Evolutionary conservation across 2,113 vertebrate genomes (phyloP), one percentile per base, ranked within the genome.

Genomic region (Calyptommatus sinebrachiatus): DNA sequence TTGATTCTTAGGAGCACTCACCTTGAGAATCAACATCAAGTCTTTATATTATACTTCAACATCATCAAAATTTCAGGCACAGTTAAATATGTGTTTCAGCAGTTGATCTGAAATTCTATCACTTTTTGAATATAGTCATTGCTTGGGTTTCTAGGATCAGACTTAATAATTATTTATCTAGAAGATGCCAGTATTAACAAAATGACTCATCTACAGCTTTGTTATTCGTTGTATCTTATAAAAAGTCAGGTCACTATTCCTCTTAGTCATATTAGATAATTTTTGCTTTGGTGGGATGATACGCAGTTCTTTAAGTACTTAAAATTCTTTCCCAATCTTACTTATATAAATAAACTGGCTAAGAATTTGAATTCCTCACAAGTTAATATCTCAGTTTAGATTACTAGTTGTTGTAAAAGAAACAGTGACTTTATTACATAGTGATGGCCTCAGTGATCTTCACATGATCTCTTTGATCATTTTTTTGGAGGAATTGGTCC

Each of bases 391-490:
- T 71, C 21, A 5, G 7, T 62, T 45, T 22, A 8, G 4, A 5
- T 7, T 71, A 0, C 4, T 73, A 48, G 26, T 10, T 73, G 50
- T 50, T 14, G 72, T 24, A 26, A 57, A 73, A 29, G 35, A 65
- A 14, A 0, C 24, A 0, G 0, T 62, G 22, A 0, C 46, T 78
- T 50, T 78, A 67, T 57, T 16, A 16, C 70, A 48, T 11, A 45
- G 28, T 83, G 28, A 65, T 53, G 61, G 9, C 71, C 81, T 83
- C 71, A 77, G 67, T 29, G 28, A 5, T 41, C 29, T 62, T 29
- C 53, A 22, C 22, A 18, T 80, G 46, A 8, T 80, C 8, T 10
- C 22, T 66, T 65, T 65, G 1, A 50, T 24, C 35, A 81, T 2
- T 24, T 31, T 61, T 21, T 45, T 41, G 35, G 24, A 71, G 16